These are phyloP conservation scores for Choloepus hoffmanni DNA, from an alignment of 2,113 vertebrate genomes.

Conservation along the genomic window DNA sequence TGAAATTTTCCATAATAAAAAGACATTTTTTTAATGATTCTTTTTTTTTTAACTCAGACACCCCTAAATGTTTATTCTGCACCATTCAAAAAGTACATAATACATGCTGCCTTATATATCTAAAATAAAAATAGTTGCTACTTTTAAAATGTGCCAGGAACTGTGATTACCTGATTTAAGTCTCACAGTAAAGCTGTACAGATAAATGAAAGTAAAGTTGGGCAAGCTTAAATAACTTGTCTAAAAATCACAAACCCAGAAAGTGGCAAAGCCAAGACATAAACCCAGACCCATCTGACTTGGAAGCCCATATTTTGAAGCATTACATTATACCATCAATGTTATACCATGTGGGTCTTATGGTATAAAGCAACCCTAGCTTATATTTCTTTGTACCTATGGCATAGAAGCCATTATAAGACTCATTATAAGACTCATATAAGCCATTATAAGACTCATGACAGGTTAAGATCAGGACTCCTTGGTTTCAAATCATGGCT, in stretches of 20 bases:
- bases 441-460: background rate
- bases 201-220: background rate
- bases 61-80: background rate
- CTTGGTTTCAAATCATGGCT: background rate
- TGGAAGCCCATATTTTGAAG: background rate
- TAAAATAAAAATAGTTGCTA: background rate
- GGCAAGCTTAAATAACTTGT: background rate
- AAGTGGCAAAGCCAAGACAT: background rate
- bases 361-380: background rate
- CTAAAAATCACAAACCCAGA: background rate
- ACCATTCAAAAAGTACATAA: background rate
- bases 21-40: background rate
- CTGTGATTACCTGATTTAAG: background rate
- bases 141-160: background rate
- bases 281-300: background rate
- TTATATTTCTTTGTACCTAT: background rate
- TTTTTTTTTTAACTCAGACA: background rate
- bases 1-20: conserved; percentile 16
- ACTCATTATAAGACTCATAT: background rate
- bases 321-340: fast-evolving
- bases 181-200: background rate
- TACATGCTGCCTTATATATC: background rate
- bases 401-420: background rate
- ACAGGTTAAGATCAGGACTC: background rate
- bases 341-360: fast-evolving